These are phyloP conservation scores for Falcaria lacertinaria DNA, from an alignment of 2,888 invertebrate genomes.

Conservation along the genomic window DNA sequence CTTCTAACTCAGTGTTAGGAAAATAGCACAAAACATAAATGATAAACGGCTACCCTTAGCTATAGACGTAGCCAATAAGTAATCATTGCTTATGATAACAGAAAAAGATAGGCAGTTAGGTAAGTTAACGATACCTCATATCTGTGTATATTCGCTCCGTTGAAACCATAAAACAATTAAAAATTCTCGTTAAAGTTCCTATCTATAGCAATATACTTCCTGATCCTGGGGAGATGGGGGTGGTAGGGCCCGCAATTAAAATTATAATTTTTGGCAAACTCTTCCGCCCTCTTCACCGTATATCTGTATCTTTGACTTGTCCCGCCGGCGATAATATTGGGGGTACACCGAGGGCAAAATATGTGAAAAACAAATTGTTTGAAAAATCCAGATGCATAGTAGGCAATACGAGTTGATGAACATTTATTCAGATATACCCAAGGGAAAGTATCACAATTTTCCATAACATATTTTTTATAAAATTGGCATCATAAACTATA, in stretches of 20 bases:
- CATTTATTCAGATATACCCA: no score
- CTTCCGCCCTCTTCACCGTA: conserved; percentile 55
- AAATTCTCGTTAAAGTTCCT: conserved; percentile 12
- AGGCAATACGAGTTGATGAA: no score
- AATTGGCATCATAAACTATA: no score
- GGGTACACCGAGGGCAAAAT: conserved; percentile 30
- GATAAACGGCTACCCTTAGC: no score
- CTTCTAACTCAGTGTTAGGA: no score
- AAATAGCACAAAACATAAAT: no score
- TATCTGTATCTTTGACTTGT: conserved; percentile 74
- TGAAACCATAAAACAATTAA: background rate
- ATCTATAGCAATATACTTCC: conserved; percentile 38
- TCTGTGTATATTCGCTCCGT: background rate
- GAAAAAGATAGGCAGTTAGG: no score
- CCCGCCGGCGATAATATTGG: conserved; percentile 42
- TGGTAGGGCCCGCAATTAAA: conserved; percentile 65
- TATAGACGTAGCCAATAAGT: no score
- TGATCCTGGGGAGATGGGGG: conserved; percentile 41
- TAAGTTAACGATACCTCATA: background rate
- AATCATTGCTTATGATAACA: conserved; percentile 21
- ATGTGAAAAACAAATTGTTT: conserved; percentile 6
- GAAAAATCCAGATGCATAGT: no score
- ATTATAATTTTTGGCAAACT: conserved; percentile 80
- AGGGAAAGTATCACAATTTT: no score
- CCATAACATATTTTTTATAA: no score